Evolutionary conservation across 2,113 vertebrate species (phyloP).

Genomic region (Microtus richardsoni): DNA sequence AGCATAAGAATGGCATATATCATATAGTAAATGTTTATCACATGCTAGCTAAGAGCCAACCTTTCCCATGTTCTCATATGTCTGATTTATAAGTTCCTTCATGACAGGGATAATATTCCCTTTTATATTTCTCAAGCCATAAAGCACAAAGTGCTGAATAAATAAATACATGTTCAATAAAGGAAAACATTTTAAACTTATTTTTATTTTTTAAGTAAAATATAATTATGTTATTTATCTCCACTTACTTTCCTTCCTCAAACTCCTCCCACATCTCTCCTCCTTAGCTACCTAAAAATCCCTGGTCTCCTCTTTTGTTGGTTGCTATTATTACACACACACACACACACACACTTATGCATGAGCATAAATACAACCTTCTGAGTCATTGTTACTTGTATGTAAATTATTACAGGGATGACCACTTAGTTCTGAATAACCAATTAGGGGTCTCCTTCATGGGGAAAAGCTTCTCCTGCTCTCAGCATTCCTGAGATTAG

Average conservation of each 20-base stretch:
- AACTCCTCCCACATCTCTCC: neutral
- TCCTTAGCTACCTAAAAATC: neutral
- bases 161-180: constrained; percentile 56
- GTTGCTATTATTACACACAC: neutral
- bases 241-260: neutral
- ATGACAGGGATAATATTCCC: neutral
- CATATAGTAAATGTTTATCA: neutral
- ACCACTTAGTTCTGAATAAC: neutral
- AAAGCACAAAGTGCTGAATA: constrained; percentile 41
- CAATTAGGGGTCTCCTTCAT: neutral
- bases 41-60: neutral
- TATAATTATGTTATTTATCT: neutral
- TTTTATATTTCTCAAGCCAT: constrained; percentile 36
- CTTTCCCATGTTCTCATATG: neutral
- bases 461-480: no score
- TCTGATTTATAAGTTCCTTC: constrained; percentile 15
- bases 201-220: neutral
- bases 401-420: neutral
- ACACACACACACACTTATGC: neutral
- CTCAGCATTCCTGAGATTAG: neutral
- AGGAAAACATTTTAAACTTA: neutral
- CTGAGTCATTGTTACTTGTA: neutral
- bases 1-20: neutral
- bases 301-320: neutral
- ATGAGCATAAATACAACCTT: neutral